A percentile compares a stretch with the other conserved stretches of the same genome.
Evolutionary conservation across 1,140 invertebrate species (phyloP).

Genomic region (Eciton burchellii): DNA sequence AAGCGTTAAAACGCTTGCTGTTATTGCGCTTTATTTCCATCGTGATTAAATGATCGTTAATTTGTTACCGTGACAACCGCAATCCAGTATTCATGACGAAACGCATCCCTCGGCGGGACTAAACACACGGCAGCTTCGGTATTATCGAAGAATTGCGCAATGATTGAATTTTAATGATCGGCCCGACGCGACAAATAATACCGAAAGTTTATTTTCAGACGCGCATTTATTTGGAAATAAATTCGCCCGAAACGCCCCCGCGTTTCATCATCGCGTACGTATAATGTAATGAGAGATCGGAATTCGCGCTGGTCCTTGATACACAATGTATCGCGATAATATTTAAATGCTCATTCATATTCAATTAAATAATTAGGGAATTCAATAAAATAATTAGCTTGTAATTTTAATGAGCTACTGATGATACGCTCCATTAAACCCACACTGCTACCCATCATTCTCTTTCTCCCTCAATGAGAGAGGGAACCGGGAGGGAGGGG

Average conservation of each 20-base stretch:
- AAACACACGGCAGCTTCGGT: background rate
- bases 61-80: background rate
- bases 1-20: background rate
- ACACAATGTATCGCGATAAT: background rate
- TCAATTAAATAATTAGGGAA: slow-evolving; percentile 3
- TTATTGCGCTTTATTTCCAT: slow-evolving; percentile 1
- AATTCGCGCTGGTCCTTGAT: background rate
- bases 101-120: background rate
- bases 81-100: background rate
- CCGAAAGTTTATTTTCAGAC: background rate
- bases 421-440: background rate
- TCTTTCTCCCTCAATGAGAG: too few species aligned
- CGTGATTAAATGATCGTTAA: slow-evolving; percentile 8
- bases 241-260: slow-evolving; percentile 9
- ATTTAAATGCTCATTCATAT: slow-evolving; percentile 1
- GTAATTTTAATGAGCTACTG: background rate
- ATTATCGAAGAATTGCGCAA: background rate
- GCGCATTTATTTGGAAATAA: background rate
- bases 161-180: slow-evolving; percentile 1
- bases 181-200: background rate
- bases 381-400: slow-evolving; percentile 10
- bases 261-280: background rate
- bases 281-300: too few species aligned
- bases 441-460: background rate
- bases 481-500: background rate